Conservation (phyloP, 1,140 invertebrate species). For the Medauroidea extradentata region DNA sequence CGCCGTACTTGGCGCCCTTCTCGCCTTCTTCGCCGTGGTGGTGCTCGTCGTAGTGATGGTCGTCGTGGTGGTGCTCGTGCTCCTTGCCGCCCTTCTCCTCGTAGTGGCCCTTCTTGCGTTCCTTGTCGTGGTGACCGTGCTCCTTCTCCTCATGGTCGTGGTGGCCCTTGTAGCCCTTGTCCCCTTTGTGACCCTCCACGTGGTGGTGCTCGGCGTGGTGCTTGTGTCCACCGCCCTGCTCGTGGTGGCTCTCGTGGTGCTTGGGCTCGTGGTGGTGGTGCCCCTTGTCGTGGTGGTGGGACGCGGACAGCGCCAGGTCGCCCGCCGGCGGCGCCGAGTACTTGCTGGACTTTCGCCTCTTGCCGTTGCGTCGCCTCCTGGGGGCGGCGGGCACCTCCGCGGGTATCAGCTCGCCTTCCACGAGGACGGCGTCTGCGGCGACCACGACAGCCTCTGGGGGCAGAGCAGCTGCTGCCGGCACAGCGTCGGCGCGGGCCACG, state of each 20-base stretch:
- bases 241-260: conserved; percentile 1
- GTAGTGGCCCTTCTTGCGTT: conserved; percentile 14
- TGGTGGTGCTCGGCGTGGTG: conserved; percentile 12
- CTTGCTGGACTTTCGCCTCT: too few species aligned
- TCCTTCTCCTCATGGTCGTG: conserved; percentile 17
- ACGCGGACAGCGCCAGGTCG: too few species aligned
- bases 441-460: neutral
- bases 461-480: neutral
- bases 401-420: neutral
- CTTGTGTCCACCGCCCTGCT: conserved; percentile 15
- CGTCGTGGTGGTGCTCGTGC: conserved; percentile 17
- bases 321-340: too few species aligned
- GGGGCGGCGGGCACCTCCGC: neutral
- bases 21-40: conserved; percentile 16
- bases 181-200: conserved; percentile 8
- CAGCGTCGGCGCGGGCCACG: neutral
- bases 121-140: conserved; percentile 18
- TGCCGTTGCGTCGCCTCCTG: too few species aligned
- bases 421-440: neutral
- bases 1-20: conserved; percentile 19
- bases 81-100: conserved; percentile 19
- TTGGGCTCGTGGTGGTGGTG: neutral
- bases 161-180: conserved; percentile 21
- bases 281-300: too few species aligned
- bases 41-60: conserved; percentile 16